These are phyloP conservation scores for Artibeus jamaicensis DNA, from an alignment of 2,797 vertebrate species.

Conservation along the genomic window DNA sequence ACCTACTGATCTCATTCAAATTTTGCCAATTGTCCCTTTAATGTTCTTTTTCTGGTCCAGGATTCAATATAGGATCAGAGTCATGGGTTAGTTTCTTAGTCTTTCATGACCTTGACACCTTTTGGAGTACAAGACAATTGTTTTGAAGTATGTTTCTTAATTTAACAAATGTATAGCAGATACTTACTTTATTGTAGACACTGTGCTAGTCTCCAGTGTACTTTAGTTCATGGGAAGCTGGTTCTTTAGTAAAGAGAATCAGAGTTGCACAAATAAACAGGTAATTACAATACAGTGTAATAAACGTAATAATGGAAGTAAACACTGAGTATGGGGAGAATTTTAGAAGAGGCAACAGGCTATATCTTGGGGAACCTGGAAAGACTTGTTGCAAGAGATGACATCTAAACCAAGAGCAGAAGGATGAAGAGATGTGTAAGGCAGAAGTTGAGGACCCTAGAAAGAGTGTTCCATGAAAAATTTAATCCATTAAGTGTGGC, in stretches of 20 bases:
- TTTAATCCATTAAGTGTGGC: slow-evolving; percentile 44
- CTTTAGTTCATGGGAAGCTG: not conserved
- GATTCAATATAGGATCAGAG: not conserved
- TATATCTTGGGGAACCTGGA: not conserved
- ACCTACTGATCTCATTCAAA: not conserved
- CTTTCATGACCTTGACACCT: not conserved
- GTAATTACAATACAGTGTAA: not conserved
- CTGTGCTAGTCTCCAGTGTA: not conserved
- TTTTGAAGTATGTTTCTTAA: not conserved
- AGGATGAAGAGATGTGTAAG: not conserved
- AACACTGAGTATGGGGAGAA: not conserved
- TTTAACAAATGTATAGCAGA: not conserved
- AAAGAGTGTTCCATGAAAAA: slow-evolving; percentile 13
- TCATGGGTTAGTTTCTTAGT: not conserved
- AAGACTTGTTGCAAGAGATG: not conserved
- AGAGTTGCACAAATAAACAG: not conserved
- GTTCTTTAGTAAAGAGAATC: not conserved
- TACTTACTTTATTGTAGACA: not conserved
- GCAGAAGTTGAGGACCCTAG: not conserved
- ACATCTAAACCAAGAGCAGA: not conserved
- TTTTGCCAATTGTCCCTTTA: not conserved
- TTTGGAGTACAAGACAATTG: not conserved
- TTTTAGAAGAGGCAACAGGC: not conserved
- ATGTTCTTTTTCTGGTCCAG: not conserved
- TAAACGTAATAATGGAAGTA: not conserved